Conservation (phyloP, 1,140 invertebrate genomes). For the Meloidogyne exigua region DNA sequence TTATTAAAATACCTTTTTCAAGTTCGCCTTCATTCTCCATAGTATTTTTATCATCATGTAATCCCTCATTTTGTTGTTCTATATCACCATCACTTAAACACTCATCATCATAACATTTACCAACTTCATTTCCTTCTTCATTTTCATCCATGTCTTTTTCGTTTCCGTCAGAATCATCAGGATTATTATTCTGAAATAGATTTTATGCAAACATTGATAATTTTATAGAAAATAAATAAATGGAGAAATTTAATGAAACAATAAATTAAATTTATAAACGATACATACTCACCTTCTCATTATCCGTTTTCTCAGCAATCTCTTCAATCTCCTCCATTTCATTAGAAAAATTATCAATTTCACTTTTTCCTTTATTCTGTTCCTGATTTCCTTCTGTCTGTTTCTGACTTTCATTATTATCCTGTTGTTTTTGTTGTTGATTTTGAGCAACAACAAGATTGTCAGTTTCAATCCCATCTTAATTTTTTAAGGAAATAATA, state of each 20-base stretch:
- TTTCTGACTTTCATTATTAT: constrained; percentile 49
- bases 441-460: constrained; percentile 50
- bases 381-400: constrained; percentile 40
- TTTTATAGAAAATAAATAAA: too few relatives aligned
- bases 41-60: constrained; percentile 14
- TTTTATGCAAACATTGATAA: too few relatives aligned
- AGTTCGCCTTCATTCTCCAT: not conserved
- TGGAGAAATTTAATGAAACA: too few relatives aligned
- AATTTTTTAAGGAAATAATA: not conserved
- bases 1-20: constrained; percentile 7
- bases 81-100: not conserved
- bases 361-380: constrained; percentile 56
- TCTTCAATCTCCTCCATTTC: constrained; percentile 66
- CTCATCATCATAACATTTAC: not conserved
- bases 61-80: constrained; percentile 13
- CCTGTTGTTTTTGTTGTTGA: constrained; percentile 22
- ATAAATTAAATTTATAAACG: not conserved
- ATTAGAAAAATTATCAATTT: constrained; percentile 63
- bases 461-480: constrained; percentile 51
- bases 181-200: not conserved
- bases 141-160: not conserved
- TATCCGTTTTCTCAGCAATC: constrained; percentile 66
- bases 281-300: constrained; percentile 30
- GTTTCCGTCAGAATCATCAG: constrained; percentile 2
- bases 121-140: constrained; percentile 40